phyloP scores from a whole-genome alignment of 2,888 invertebrate genomes.

The Eutolmus rufibarbis region DNA sequence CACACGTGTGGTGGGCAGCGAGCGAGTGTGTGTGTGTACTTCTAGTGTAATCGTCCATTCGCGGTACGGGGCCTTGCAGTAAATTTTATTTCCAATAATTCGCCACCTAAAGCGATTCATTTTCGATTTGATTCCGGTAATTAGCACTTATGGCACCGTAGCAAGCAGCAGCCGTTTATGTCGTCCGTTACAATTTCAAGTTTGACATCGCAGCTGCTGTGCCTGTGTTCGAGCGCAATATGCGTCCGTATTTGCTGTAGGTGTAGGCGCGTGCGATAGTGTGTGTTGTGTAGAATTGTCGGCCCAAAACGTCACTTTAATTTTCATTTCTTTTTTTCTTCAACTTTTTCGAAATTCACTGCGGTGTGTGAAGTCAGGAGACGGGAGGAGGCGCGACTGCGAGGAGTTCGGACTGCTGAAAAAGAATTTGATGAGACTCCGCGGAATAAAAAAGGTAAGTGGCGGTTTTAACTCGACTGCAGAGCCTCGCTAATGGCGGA shows the following conservation, averaged over 20 bases:
- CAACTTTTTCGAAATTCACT: background rate
- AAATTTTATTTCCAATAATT: constrained; percentile 5
- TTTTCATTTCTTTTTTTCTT: background rate
- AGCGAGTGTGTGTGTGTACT: constrained; percentile 27
- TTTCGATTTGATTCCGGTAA: background rate
- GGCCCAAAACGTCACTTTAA: background rate
- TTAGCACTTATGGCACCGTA: background rate
- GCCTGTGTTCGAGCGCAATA: background rate
- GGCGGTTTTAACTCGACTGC: background rate
- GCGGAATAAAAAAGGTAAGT: constrained; percentile 18
- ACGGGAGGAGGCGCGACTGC: background rate
- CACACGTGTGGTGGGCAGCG: constrained; percentile 26
- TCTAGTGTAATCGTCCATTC: constrained; percentile 7
- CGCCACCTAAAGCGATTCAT: background rate
- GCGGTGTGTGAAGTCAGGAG: background rate
- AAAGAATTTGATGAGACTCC: background rate
- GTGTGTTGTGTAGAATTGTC: background rate
- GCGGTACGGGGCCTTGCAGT: background rate
- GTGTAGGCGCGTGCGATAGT: background rate
- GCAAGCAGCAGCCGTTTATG: background rate
- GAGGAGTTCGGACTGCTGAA: background rate
- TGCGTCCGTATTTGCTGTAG: background rate
- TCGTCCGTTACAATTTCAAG: background rate
- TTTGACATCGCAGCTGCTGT: background rate
- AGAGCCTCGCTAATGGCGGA: background rate